Base-by-base conservation (phyloP, 2,888 invertebrate species). In the Campoplex nolae region DNA sequence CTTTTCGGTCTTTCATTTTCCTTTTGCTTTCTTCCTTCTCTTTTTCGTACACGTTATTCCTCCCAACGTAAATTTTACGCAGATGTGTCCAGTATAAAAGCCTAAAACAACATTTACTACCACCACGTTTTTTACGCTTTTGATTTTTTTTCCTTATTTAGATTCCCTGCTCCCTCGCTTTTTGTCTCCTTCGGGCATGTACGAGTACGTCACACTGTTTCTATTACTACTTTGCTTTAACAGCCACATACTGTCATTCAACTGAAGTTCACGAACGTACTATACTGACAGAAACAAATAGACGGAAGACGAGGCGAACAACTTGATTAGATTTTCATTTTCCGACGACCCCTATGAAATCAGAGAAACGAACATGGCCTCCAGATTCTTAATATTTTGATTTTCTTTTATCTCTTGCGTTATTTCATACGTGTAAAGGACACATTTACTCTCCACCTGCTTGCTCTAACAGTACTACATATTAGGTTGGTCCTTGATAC, bases 101-200 rank as follows among this genome's bases (percentile, higher is more conserved):
- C 91, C 90, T 90, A 89, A 90, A 91, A 91, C 91, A 91, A 91
- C 90, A 90, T 90, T 91, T 90, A 86, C 89, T 88, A 88, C 85
- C 75, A 62, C n/a, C 62, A 35, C 28, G 56, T 74, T 68, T 76
- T 79, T 67, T 38, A 28, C 76, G 45, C 76, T 48, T 23, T 18
- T 48, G 65, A 58, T n/a, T 79, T 71, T 6, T 58, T 67, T 79
- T 65, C 48, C 35, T 42, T 67, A 67, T 48, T 23, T 74, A 48
- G 32, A 56, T 62, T 73, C 45, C 73, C 73, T 54, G 28, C 75
- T 78, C 71, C 71, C 86, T 65, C 75, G 71, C 84, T 81, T 80
- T 58, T 84, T 78, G 58, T 76, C 38, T 70, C 45, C 45, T 42
- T 54, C 58, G 32, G 38, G 70, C 82, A 78, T 71, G 54, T 65